Conservation (phyloP, 2,113 vertebrate species). For the Micronycteris hirsuta region DNA sequence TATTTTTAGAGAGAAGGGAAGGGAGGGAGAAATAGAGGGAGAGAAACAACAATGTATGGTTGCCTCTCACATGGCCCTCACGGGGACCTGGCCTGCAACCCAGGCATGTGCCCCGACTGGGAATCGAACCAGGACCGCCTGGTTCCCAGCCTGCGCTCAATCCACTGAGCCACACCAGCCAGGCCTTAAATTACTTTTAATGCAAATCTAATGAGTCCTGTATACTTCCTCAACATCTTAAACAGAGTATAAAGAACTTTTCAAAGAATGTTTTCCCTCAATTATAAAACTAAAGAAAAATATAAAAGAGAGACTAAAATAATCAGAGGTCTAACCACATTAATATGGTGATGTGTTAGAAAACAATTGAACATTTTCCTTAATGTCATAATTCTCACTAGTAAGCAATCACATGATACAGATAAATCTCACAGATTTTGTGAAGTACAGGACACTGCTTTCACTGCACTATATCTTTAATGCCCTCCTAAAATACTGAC, state of each 20-base stretch:
- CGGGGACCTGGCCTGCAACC: too few species aligned
- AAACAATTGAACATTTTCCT: neutral
- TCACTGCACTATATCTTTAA: neutral
- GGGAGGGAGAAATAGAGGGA: too few species aligned
- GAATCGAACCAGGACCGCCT: too few species aligned
- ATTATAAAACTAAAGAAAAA: constrained; percentile 5
- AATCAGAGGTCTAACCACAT: neutral
- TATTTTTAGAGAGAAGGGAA: too few species aligned
- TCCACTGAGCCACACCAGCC: too few species aligned
- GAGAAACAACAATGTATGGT: too few species aligned
- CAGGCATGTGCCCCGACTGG: too few species aligned
- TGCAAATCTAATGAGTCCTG: neutral
- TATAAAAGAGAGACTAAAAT: neutral
- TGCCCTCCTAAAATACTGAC: neutral
- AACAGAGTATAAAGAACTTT: neutral
- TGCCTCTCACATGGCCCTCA: too few species aligned
- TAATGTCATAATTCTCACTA: neutral
- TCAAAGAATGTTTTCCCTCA: neutral
- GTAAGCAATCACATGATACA: neutral
- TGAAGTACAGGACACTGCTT: neutral
- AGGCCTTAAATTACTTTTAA: neutral
- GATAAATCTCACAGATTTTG: neutral
- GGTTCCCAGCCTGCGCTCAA: too few species aligned
- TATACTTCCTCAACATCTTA: neutral
- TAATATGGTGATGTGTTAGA: neutral